phyloP scores from a whole-genome alignment of 2,113 vertebrate species.

The Oryzias javanicus region DNA sequence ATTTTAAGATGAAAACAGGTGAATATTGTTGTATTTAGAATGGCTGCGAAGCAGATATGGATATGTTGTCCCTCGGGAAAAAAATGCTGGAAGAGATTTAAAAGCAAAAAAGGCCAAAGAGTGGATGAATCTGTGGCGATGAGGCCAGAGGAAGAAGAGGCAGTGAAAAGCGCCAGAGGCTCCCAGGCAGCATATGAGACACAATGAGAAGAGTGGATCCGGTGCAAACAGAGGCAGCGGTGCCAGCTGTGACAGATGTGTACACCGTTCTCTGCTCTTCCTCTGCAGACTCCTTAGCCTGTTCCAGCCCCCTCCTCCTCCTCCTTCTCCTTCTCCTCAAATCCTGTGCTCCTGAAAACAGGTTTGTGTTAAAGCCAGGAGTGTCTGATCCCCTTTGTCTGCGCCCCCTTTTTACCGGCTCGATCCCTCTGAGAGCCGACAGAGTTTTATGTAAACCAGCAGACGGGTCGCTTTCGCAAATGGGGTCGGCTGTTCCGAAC shows the following conservation, averaged over 20 bases:
- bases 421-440: background rate
- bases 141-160: background rate
- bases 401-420: background rate
- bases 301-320: slow-evolving; percentile 6
- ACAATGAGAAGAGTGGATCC: background rate
- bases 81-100: background rate
- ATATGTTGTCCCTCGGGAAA: background rate
- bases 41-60: background rate
- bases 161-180: background rate
- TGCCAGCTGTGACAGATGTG: slow-evolving; percentile 34
- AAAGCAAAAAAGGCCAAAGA: background rate
- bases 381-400: background rate
- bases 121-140: background rate
- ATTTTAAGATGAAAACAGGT: too few species aligned
- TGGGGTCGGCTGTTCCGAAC: background rate
- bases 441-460: slow-evolving; percentile 9
- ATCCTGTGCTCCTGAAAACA: background rate
- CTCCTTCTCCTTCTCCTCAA: background rate
- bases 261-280: background rate
- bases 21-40: background rate
- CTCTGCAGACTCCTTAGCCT: slow-evolving; percentile 11
- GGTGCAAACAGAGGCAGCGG: background rate
- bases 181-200: background rate
- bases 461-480: slow-evolving; percentile 4
- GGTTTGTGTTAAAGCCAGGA: background rate